Evolutionary conservation across 2,113 vertebrate species (phyloP), one percentile per base, ranked within the genome.

Genomic region (Fulmarus glacialis): DNA sequence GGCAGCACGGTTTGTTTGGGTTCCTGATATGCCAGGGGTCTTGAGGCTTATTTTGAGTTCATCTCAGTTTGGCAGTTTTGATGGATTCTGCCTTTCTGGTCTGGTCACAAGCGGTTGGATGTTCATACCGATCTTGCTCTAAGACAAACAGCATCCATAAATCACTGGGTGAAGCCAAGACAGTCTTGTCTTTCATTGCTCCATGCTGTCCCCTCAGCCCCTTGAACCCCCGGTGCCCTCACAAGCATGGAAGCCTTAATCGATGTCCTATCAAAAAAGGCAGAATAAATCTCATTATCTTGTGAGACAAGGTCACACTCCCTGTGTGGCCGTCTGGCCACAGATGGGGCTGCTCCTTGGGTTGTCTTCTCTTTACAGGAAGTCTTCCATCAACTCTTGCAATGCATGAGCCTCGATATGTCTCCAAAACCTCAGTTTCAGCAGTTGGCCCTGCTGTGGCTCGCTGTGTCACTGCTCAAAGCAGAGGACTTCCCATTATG

Each of bases 311-410:
- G 71, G 91, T 73, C 63, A 52, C 47, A 24, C 74, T 81, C 12
- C 2, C 62, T 96, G 96, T 90, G 93, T 95, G 93, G 95, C 55
- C 19, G 0, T 80, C 82, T 95, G 82, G 91, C 77, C 84, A 42
- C 27, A 63, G 60, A 87, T 40, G 43, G 67, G 34, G 84, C 15
- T 70, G 63, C 32, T 91, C 71, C 59, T 84, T 83, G 74, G 84
- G 89, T 91, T 94, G 53, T 70, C 89, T 71, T 82, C 84, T 91
- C 74, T 81, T 93, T 52, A 32, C 71, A 93, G 95, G 97, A 97
- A 97, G 93, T 88, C 74, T 93, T 96, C 82, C 94, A 96, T 97
- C 94, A 97, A 52, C 15, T 83, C 81, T 66, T 91, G 84, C 74
- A 86, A 88, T 1, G 13, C 55, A 52, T 40, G 58, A 71, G 87